Percentiles rank a stretch among this genome's conserved stretches.
Conservation (phyloP, 1,140 invertebrate genomes). For the Heliconius hermathena region DNA sequence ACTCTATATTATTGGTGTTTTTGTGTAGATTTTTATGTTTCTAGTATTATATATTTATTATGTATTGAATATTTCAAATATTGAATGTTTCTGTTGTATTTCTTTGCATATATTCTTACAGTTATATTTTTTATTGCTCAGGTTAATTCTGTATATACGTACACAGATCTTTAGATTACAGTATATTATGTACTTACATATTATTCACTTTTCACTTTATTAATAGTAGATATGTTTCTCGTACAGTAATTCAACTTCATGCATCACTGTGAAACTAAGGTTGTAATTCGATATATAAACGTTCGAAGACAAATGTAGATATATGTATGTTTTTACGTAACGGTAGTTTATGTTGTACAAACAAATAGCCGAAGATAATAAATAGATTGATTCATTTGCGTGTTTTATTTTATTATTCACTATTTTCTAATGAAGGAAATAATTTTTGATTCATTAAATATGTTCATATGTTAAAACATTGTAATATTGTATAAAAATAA, state of each 20-base stretch:
- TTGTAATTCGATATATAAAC: slow-evolving; percentile 78
- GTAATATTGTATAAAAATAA: background rate
- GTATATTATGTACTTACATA: background rate
- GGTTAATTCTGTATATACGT: background rate
- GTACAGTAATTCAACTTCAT: slow-evolving; percentile 47
- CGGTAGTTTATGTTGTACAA: slow-evolving; percentile 76
- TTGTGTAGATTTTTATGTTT: slow-evolving; percentile 6
- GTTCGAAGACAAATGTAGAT: slow-evolving; percentile 68
- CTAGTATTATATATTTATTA: background rate
- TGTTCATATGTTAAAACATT: background rate
- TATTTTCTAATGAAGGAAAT: background rate
- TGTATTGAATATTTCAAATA: background rate
- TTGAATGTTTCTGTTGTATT: background rate
- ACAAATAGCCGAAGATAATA: slow-evolving; percentile 70
- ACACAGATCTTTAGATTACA: background rate
- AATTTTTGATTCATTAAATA: background rate
- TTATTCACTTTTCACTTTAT: slow-evolving; percentile 9
- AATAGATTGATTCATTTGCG: slow-evolving; percentile 63
- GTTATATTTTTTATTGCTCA: background rate
- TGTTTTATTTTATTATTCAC: slow-evolving; percentile 36
- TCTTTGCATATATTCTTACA: background rate
- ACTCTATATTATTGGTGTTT: background rate
- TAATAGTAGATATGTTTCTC: slow-evolving; percentile 11
- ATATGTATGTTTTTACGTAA: slow-evolving; percentile 80
- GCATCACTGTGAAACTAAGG: slow-evolving; percentile 75